Evolutionary conservation across 2,888 invertebrate species (phyloP), one percentile per base, ranked within the genome.

Genomic region (Spilarctia lutea): DNA sequence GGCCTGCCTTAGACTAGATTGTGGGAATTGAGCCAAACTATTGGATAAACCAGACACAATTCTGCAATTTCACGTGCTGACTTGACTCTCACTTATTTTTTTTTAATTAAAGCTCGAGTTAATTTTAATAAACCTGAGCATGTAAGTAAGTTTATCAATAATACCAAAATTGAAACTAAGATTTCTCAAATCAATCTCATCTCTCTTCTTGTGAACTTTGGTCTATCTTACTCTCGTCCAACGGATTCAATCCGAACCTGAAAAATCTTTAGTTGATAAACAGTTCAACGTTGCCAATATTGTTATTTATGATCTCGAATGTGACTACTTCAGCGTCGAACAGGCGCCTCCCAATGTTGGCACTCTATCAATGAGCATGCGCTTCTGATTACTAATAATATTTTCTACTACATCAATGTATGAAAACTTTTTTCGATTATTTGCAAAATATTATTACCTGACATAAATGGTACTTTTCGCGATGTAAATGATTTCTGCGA

Each of bases 21-120:
- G 81, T 90, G 89, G 91, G 91, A 89, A 78, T 69, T n/a, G 79
- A 85, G 92, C 92, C 91, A 93, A 93, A 83, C 80, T 83, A 74
- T 78, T 85, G 84, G 87, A 86, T 81, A 76, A 83, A 87, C 83
- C 86, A 85, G 83, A 87, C 81, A 84, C 77, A 81, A 85, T 84
- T 85, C 77, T 82, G 82, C 65, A 76, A 80, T 83, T 84, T 82
- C 71, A 81, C 72, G 71, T 66, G 81, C 76, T 73, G 68, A 73
- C 52, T 68, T 73, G 68, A 73, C 52, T 68, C 52, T 35, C 74
- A 72, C 71, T 67, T 68, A 45, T 65, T 71, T 67, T 39, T 39
- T 66, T 45, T 68, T 10, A n/a, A 27, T 56, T 56, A 7, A 11
- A 56, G n/a, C 3, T 56, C 11, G 56, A n/a, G 56, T n/a, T n/a